Evolutionary conservation across 64 coral and sea anemone species (phyloP).

Genomic region (Acropora tenuis): DNA sequence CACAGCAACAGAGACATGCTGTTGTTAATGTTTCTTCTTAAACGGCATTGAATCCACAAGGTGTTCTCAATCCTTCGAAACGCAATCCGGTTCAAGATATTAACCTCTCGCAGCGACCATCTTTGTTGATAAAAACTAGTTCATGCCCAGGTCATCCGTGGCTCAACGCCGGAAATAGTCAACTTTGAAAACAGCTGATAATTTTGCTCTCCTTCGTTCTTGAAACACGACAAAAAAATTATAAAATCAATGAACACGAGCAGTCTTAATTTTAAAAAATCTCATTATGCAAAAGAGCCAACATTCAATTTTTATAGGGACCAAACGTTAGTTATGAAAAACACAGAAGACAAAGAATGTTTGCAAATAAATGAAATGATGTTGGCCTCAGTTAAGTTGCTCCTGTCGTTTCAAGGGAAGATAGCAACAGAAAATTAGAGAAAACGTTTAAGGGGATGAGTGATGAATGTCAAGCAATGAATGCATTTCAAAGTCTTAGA

Average conservation of each 20-base stretch:
- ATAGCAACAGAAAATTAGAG: too few species aligned
- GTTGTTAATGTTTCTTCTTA: background rate
- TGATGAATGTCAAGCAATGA: background rate
- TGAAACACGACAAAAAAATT: background rate
- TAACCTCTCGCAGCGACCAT: background rate
- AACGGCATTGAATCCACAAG: background rate
- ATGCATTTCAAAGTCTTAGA: background rate
- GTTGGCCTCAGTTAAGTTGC: background rate
- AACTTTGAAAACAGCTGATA: background rate
- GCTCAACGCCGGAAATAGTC: background rate
- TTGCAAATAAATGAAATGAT: background rate
- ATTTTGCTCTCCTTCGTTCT: background rate
- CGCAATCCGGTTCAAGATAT: background rate
- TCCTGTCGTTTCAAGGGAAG: too few species aligned
- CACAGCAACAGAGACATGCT: constrained; percentile 22
- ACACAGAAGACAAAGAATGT: background rate
- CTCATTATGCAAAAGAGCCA: too few species aligned
- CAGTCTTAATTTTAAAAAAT: too few species aligned
- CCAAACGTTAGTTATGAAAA: background rate
- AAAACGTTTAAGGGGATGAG: too few species aligned
- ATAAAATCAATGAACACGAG: background rate
- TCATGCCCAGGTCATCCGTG: constrained; percentile 18
- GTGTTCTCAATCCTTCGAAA: background rate
- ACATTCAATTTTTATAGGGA: background rate
- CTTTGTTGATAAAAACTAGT: constrained; percentile 31